phyloP scores from a whole-genome alignment of 2,113 vertebrate genomes.

The Oreotrochilus melanogaster region DNA sequence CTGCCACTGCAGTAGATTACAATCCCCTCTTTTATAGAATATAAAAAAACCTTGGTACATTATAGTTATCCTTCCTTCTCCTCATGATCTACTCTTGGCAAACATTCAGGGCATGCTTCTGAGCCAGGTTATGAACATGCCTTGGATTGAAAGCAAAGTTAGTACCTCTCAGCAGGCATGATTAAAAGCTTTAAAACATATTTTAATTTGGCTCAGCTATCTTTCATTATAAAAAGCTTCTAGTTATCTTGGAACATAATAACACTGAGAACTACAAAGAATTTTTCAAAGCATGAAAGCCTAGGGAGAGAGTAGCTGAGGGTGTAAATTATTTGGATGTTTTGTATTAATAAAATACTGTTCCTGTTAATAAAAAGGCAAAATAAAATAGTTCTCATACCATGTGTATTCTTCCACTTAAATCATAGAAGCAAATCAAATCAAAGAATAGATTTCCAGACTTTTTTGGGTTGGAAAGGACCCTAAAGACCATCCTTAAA shows the following conservation, averaged over 20 bases:
- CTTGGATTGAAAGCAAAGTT: constrained; percentile 36
- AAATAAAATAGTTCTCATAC: not conserved
- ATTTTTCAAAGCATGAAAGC: not conserved
- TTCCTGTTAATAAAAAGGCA: not conserved
- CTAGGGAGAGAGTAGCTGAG: not conserved
- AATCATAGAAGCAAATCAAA: not conserved
- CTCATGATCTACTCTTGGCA: not conserved
- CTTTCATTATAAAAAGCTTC: constrained; percentile 11
- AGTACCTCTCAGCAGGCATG: not conserved
- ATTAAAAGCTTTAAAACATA: constrained; percentile 41
- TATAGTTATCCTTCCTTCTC: not conserved
- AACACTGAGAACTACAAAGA: not conserved
- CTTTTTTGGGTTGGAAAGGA: too few species aligned
- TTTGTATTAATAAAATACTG: constrained; percentile 27
- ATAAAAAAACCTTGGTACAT: not conserved
- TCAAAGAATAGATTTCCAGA: not conserved
- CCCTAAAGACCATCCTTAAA: too few species aligned
- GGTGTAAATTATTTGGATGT: not conserved
- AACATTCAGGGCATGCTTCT: not conserved
- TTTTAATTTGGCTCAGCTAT: constrained; percentile 29
- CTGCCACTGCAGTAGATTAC: not conserved
- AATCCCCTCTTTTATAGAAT: not conserved
- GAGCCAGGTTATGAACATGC: not conserved
- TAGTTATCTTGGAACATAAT: constrained; percentile 7
- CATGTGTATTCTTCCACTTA: fast-evolving